A percentile compares a stretch with the other conserved stretches of the same genome.
phyloP scores from a whole-genome alignment of 1,140 invertebrate species.

The Dreissena polymorpha region DNA sequence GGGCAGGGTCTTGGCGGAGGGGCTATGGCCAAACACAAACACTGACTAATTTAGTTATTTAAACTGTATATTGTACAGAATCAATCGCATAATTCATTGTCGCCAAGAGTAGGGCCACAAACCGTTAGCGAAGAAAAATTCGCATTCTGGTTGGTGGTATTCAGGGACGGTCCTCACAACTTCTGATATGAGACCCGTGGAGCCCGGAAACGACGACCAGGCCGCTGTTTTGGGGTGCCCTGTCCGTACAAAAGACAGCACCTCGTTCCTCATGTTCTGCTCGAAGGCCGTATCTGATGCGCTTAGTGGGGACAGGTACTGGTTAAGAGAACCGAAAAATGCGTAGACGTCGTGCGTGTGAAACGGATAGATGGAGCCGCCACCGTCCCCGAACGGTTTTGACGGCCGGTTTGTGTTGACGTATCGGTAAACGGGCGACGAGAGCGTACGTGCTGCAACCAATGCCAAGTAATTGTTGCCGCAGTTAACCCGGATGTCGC shows the following conservation, averaged over 20 bases:
- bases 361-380: constrained; percentile 13
- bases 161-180: constrained; percentile 11
- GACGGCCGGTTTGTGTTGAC: constrained; percentile 29
- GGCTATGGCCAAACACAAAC: too few species aligned
- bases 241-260: constrained; percentile 27
- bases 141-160: constrained; percentile 20
- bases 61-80: too few species aligned
- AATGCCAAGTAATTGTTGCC: constrained; percentile 27
- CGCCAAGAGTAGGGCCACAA: constrained; percentile 29
- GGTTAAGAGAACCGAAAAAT: constrained; percentile 10
- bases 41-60: too few species aligned
- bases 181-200: constrained; percentile 19
- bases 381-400: constrained; percentile 6
- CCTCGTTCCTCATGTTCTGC: constrained; percentile 27
- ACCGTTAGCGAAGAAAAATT: constrained; percentile 30
- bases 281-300: constrained; percentile 23
- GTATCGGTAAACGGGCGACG: constrained; percentile 41
- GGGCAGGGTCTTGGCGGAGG: too few species aligned
- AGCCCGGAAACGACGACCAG: constrained; percentile 18
- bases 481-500: constrained; percentile 41
- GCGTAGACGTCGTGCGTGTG: constrained; percentile 19
- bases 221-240: constrained; percentile 18
- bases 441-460: constrained; percentile 6
- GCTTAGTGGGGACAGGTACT: not conserved
- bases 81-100: not conserved